These are phyloP conservation scores for Hyphantria cunea DNA, from an alignment of 1,140 invertebrate genomes.

Conservation along the genomic window DNA sequence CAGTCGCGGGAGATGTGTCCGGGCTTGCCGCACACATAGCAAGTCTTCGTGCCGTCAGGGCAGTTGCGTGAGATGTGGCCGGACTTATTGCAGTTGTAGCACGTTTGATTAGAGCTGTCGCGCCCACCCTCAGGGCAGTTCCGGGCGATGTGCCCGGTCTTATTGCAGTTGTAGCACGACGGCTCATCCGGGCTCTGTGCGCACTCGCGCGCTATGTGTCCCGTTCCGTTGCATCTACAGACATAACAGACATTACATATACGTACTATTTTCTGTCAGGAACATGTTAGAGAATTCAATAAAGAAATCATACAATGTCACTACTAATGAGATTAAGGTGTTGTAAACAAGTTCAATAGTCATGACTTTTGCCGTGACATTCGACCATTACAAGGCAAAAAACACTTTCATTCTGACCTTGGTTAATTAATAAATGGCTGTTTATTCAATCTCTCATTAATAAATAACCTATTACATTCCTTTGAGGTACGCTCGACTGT, in stretches of 20 bases:
- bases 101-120: conserved; percentile 84
- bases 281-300: neutral
- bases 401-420: conserved; percentile 14
- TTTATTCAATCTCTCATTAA: neutral
- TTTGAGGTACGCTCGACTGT: no score
- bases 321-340: neutral
- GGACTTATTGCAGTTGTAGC: conserved; percentile 94
- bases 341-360: conserved; percentile 15
- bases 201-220: conserved; percentile 95
- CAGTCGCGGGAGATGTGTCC: conserved; percentile 96
- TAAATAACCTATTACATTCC: no score
- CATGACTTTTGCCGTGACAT: conserved; percentile 1
- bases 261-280: neutral
- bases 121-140: conserved; percentile 89
- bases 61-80: conserved; percentile 95
- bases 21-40: conserved; percentile 94
- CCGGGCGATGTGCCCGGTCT: conserved; percentile 93
- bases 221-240: conserved; percentile 89
- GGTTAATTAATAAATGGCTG: neutral
- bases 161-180: conserved; percentile 94
- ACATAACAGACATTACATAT: neutral
- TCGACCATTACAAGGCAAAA: neutral
- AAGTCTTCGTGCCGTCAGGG: conserved; percentile 91
- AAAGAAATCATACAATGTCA: neutral
- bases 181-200: conserved; percentile 89